Evolutionary conservation across 2,797 vertebrate species (phyloP), one percentile per base, ranked within the genome.

Genomic region (Hirundo rustica): DNA sequence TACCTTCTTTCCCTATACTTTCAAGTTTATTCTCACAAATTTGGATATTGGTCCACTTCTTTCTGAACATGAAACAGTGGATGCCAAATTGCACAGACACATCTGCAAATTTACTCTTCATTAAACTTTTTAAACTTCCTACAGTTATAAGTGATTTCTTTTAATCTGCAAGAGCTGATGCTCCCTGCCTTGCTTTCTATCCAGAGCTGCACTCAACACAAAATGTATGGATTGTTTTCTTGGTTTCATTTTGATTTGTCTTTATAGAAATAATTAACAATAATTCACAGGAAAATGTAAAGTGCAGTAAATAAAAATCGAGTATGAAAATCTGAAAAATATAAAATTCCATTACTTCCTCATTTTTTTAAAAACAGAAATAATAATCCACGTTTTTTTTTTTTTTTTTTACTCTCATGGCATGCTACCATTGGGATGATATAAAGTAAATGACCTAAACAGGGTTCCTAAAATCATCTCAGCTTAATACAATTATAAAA

Each of bases 81-180:
- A 67, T 29, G 29, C 13, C 64, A 68, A 40, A 16, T 68, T 77
- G 53, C 14, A 38, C 8, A 42, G 10, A 34, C 1, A 29, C 7
- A 3, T 58, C 34, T 50, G 26, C 58, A 72, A 65, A 65, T 26
- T 36, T 82, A 65, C 32, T 48, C 16, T 48, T n/a, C 16, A 32
- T 0, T 0, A 5, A 11, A 13, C 42, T 42, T 70, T 60, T 61
- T 27, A 9, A 67, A 10, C 7, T 72, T 57, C 20, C 44, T 50
- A 26, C 11, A 57, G 5, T 32, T 64, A 16, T 4, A 26, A 20
- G 16, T 5, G 3, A 47, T 27, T 61, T 83, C 4, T 8, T 42
- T 36, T 55, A 30, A 77, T 16, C 51, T 36, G 16, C 47, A 73
- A 58, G 47, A 82, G 34, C 8, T 3, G 0, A 68, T 47, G 29